Evolutionary conservation across 2,888 invertebrate genomes (phyloP), one percentile per base, ranked within the genome.

Genomic region (Acrocyrtus sp.): DNA sequence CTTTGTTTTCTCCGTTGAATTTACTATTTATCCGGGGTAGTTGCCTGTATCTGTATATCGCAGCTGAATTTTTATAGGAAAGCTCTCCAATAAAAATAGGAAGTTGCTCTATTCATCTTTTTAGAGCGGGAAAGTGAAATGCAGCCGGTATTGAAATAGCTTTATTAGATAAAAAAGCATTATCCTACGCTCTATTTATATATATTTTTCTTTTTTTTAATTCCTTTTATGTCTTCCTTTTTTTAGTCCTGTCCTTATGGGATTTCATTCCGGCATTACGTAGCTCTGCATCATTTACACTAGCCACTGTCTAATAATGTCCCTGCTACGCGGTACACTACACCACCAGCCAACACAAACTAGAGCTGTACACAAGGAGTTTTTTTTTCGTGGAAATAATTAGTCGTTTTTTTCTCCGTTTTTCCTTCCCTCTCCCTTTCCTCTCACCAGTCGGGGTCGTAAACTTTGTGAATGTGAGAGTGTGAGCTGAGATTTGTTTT

Each of bases 401-500:
- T 63, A 63, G 63, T 50, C 63, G n/a, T 45, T 63, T n/a, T 53
- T 63, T 63, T 63, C 50, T n/a, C n/a, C n/a, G n/a, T 19, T 50
- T 50, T 34, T 12, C 50, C 45, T 21, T 50, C n/a, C n/a, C n/a
- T n/a, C 50, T 50, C 21, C n/a, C 19, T 21, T 22, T 50, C 39
- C 45, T 17, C 63, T 47, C 63, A 63, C 53, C 53, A 43, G 50
- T 50, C 10, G 22, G 24, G 63, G 63, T 63, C 63, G 53, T 63
- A 63, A 63, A 63, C 63, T 63, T 63, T 17, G 63, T 27, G 63
- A 24, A 63, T 63, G 63, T 63, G 63, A 50, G 50, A 53, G 51
- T 63, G 53, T 51, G 43, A 53, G 63, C 51, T 41, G 63, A 63
- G 63, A 63, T 63, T 63, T 63, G 63, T 63, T 63, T 63, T 39